Conservation (phyloP, 2,113 vertebrate species). For the Lynx canadensis region DNA sequence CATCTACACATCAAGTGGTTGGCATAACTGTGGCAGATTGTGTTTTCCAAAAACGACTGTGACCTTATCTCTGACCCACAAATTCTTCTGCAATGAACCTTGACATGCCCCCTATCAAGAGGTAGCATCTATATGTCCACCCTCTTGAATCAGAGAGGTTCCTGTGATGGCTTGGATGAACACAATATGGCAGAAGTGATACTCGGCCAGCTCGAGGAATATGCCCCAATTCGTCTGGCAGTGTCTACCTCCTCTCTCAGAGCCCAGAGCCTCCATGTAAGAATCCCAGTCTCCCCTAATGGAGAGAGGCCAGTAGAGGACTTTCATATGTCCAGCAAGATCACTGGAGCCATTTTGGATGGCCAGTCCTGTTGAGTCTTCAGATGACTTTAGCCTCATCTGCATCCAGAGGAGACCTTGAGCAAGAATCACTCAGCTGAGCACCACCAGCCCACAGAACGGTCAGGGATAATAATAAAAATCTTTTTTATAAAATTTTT, state of each 20-base stretch:
- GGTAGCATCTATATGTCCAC: background rate
- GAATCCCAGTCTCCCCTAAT: background rate
- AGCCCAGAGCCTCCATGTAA: background rate
- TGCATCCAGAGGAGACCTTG: fast-evolving
- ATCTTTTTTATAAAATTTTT: fast-evolving
- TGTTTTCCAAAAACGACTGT: background rate
- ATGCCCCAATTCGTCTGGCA: background rate
- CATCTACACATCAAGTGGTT: fast-evolving
- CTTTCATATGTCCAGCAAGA: fast-evolving
- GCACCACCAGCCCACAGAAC: background rate
- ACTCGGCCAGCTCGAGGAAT: background rate
- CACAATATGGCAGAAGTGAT: fast-evolving
- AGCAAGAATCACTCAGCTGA: background rate
- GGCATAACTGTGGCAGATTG: too few relatives aligned
- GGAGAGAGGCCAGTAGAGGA: background rate
- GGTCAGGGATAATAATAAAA: fast-evolving
- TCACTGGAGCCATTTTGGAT: background rate
- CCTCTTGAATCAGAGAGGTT: fast-evolving
- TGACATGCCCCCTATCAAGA: background rate
- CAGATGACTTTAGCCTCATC: background rate
- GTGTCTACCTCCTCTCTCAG: too few relatives aligned
- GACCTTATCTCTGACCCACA: background rate
- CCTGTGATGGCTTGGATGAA: background rate
- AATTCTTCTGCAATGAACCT: background rate
- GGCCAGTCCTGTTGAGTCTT: background rate